These are phyloP conservation scores for Oncorhynchus kisutch DNA, from an alignment of 2,113 vertebrate genomes.

Conservation along the genomic window DNA sequence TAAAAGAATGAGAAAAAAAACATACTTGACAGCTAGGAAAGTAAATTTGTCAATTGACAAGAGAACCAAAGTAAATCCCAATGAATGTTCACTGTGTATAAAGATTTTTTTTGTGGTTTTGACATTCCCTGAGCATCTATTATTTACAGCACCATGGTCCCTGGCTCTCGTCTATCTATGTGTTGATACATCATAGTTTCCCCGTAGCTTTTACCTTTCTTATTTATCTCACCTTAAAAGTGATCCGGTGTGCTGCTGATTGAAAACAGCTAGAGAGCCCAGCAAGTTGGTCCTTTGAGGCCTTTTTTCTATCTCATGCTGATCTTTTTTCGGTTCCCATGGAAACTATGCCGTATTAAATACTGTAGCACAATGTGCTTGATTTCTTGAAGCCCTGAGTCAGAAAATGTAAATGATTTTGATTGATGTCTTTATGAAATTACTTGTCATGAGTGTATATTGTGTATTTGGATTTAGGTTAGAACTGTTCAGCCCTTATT, in stretches of 20 bases:
- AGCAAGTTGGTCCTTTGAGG: neutral
- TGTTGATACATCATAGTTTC: too few relatives aligned
- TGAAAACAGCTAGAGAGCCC: neutral
- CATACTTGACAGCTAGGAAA: neutral
- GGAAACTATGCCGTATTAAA: neutral
- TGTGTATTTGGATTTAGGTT: neutral
- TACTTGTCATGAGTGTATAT: neutral
- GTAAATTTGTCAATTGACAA: neutral
- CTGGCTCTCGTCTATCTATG: neutral
- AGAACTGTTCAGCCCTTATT: too few relatives aligned
- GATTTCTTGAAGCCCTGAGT: neutral
- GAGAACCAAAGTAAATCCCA: neutral
- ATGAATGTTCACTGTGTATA: conserved; percentile 10
- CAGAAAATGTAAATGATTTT: neutral
- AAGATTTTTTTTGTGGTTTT: conserved; percentile 24
- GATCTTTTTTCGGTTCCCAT: neutral
- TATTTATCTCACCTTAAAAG: too few relatives aligned
- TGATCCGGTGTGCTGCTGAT: neutral
- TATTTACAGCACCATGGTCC: conserved; percentile 26
- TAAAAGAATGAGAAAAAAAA: neutral
- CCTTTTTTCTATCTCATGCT: too few relatives aligned
- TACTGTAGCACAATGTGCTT: neutral
- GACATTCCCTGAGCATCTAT: conserved; percentile 34
- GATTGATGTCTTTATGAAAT: neutral
- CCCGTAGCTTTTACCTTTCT: neutral